These are phyloP conservation scores for Hydroisotoma schaefferi DNA, from an alignment of 2,888 invertebrate genomes.

Conservation along the genomic window DNA sequence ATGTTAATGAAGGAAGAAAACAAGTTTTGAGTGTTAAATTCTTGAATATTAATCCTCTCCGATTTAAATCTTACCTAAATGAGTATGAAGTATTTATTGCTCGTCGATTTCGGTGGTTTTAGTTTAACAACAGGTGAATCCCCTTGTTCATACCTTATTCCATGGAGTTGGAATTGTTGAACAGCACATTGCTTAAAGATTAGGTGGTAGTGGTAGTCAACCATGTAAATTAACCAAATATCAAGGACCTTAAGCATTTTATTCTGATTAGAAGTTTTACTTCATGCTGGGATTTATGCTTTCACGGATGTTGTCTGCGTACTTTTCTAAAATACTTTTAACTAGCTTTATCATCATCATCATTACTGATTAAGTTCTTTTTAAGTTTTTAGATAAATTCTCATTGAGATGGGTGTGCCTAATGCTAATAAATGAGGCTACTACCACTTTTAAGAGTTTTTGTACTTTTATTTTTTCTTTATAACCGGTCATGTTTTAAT, in stretches of 20 bases:
- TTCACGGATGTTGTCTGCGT: not conserved
- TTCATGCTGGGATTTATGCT: constrained; percentile 10
- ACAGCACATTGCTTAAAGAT: no score
- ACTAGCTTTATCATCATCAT: constrained; percentile 5
- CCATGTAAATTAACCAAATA: no score
- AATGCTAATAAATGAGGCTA: no score
- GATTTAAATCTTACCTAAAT: constrained; percentile 48
- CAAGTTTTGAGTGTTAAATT: constrained; percentile 48
- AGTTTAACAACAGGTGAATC: not conserved
- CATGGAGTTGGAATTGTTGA: not conserved
- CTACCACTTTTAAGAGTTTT: no score
- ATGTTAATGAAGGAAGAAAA: constrained; percentile 36
- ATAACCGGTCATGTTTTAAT: no score
- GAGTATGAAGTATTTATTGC: constrained; percentile 49
- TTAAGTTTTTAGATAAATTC: not conserved
- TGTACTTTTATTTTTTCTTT: no score
- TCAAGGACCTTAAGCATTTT: no score
- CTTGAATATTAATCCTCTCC: constrained; percentile 48
- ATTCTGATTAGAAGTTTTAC: not conserved
- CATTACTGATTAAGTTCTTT: constrained; percentile 8
- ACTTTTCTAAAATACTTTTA: constrained; percentile 4
- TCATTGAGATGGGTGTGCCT: constrained; percentile 3
- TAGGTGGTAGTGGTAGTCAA: no score
- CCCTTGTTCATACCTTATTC: constrained; percentile 4
- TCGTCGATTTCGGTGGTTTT: constrained; percentile 7